Percentiles rank a stretch among this genome's conserved stretches.
Conservation (phyloP, 2,113 vertebrate genomes). For the Galemys pyrenaicus region DNA sequence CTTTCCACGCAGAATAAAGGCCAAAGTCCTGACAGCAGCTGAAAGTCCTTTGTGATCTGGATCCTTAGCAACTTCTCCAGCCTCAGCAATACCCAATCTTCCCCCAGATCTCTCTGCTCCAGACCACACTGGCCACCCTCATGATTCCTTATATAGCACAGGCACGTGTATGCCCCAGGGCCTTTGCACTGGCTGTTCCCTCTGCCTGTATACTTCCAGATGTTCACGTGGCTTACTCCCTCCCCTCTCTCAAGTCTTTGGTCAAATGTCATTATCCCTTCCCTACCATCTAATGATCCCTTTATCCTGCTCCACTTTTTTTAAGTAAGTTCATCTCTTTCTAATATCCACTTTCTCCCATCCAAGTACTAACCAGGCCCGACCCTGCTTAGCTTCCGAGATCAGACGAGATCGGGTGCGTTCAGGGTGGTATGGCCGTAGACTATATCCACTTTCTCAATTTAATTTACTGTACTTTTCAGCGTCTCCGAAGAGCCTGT, state of each 20-base stretch:
- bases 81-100: neutral
- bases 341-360: neutral
- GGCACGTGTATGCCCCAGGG: fast-evolving
- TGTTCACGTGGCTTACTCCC: too few species aligned
- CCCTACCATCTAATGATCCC: neutral
- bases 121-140: fast-evolving
- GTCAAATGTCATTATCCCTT: neutral
- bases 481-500: neutral
- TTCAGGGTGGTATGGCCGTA: too few species aligned
- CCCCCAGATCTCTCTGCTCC: neutral
- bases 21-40: neutral
- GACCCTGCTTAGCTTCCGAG: too few species aligned
- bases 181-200: neutral
- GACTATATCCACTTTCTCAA: too few species aligned
- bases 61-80: neutral
- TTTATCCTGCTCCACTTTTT: neutral
- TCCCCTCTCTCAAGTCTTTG: neutral
- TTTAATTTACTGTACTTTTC: neutral
- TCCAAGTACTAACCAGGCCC: too few species aligned
- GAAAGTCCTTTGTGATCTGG: neutral
- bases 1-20: neutral
- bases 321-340: neutral
- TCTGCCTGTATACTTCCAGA: neutral
- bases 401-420: too few species aligned
- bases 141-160: neutral